phyloP scores from a whole-genome alignment of 2,888 invertebrate species.

The Salpingus planirostris region DNA sequence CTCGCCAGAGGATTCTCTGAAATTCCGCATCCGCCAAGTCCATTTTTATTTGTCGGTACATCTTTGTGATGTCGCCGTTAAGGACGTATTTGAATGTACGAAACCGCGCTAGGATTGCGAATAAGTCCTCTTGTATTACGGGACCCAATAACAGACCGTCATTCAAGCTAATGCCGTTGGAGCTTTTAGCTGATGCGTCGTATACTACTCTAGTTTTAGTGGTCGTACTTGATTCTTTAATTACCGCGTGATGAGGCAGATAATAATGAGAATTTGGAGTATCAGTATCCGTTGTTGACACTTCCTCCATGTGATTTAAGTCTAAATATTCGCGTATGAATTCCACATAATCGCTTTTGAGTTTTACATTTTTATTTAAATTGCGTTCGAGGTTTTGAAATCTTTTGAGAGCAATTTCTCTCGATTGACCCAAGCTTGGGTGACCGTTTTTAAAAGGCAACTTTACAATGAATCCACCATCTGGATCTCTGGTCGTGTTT shows the following conservation, averaged over 20 bases:
- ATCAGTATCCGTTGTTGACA: background rate
- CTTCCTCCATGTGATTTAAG: conserved; percentile 1
- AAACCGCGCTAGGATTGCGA: conserved; percentile 7
- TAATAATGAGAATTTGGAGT: background rate
- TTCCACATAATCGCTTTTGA: background rate
- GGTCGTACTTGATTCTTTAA: background rate
- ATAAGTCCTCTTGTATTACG: conserved; percentile 8
- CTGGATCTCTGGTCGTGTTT: background rate
- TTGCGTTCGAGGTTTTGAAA: background rate
- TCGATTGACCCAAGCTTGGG: background rate
- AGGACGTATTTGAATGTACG: conserved; percentile 2
- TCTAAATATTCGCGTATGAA: background rate
- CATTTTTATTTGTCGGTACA: conserved; percentile 9
- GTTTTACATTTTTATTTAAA: background rate
- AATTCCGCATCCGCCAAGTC: conserved; percentile 1
- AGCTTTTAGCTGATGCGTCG: conserved; percentile 5
- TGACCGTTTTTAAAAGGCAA: background rate
- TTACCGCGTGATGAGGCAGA: conserved; percentile 2
- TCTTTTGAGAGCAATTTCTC: background rate
- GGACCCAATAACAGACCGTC: conserved; percentile 7
- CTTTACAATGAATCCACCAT: conserved; percentile 1
- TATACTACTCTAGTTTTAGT: background rate
- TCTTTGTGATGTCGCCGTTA: conserved; percentile 7
- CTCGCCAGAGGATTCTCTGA: conserved; percentile 11
- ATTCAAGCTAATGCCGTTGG: conserved; percentile 5